Conservation (phyloP, 2,888 invertebrate genomes). For the Thereva nobilitata region DNA sequence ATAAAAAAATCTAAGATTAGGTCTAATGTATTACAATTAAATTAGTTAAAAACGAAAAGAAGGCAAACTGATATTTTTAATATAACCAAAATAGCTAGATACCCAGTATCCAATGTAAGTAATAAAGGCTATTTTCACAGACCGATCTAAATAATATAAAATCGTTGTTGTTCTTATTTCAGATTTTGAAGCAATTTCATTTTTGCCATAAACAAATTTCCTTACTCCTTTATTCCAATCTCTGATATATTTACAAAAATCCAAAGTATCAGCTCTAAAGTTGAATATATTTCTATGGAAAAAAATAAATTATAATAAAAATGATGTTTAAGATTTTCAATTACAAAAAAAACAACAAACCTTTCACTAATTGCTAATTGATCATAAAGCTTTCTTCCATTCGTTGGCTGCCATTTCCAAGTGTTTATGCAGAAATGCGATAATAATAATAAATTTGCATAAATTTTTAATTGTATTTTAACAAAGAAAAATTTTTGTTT, state of each 20-base stretch:
- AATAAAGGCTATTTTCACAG: slow-evolving; percentile 18
- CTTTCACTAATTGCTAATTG: slow-evolving; percentile 21
- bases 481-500: slow-evolving; percentile 26
- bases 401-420: slow-evolving; percentile 33
- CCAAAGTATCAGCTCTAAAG: slow-evolving; percentile 22
- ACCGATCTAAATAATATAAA: slow-evolving; percentile 29
- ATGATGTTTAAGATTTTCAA: not conserved
- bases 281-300: slow-evolving; percentile 23
- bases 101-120: slow-evolving; percentile 4
- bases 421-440: slow-evolving; percentile 25
- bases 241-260: slow-evolving; percentile 28
- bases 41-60: no score
- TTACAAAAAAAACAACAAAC: not conserved
- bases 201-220: slow-evolving; percentile 29
- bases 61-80: not conserved
- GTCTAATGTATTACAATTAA: no score
- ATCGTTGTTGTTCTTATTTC: slow-evolving; percentile 12
- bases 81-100: not conserved
- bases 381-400: slow-evolving; percentile 17
- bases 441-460: slow-evolving; percentile 18
- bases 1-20: no score
- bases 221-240: slow-evolving; percentile 32
- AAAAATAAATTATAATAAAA: not conserved
- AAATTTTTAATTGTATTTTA: slow-evolving; percentile 28
- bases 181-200: slow-evolving; percentile 10